Evolutionary conservation across 2,888 invertebrate species (phyloP).

Genomic region (Tubulanus polymorphus): DNA sequence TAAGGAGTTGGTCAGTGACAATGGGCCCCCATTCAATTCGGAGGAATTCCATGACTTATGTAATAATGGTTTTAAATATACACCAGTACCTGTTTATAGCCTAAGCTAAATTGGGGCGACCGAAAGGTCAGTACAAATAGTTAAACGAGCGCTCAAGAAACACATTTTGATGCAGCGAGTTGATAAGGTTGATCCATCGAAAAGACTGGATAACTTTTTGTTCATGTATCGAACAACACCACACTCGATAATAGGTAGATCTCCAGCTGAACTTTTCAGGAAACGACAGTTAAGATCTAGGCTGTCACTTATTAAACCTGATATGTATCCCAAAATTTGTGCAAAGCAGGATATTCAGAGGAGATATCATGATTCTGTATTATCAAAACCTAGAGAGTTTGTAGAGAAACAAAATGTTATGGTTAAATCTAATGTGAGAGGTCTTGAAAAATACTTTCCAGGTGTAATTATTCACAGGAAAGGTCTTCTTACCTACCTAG

Average conservation of each 20-base stretch:
- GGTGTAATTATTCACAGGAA: background rate
- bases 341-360: background rate
- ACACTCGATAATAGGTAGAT: background rate
- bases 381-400: background rate
- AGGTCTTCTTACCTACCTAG: background rate
- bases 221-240: background rate
- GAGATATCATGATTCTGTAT: background rate
- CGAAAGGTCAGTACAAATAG: background rate
- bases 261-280: background rate
- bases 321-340: background rate
- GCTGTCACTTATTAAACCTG: background rate
- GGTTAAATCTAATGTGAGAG: background rate
- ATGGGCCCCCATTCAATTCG: conserved; percentile 6
- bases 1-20: conserved; percentile 2
- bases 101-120: background rate
- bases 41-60: background rate
- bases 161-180: too few relatives aligned
- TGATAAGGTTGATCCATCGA: background rate
- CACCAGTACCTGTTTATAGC: background rate
- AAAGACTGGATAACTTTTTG: background rate
- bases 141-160: background rate
- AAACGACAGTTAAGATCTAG: background rate
- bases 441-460: background rate
- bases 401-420: background rate
- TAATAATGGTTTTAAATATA: background rate